phyloP scores from a whole-genome alignment of 1,140 invertebrate species.

The Trichomalopsis sarcophagae region DNA sequence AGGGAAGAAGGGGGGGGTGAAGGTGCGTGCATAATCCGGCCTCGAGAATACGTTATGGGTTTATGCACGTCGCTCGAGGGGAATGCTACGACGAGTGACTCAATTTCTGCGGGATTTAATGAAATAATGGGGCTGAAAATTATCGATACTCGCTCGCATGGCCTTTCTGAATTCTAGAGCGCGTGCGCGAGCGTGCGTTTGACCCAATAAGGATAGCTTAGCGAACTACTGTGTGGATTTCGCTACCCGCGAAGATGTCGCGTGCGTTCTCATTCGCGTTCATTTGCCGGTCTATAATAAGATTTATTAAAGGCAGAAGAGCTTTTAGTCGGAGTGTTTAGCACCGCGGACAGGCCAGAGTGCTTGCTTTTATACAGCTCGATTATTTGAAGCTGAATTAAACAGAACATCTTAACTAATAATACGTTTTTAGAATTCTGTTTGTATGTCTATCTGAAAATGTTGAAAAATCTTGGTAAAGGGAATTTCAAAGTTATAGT shows the following conservation, averaged over 20 bases:
- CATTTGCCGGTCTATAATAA: neutral
- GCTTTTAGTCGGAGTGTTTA: neutral
- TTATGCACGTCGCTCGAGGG: neutral
- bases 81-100: neutral
- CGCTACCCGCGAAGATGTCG: neutral
- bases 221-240: neutral
- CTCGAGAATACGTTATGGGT: neutral
- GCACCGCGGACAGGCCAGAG: neutral
- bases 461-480: too few relatives aligned
- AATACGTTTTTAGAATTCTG: too few relatives aligned
- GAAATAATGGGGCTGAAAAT: conserved; percentile 42
- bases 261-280: neutral
- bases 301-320: neutral
- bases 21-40: conserved; percentile 4
- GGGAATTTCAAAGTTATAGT: too few relatives aligned
- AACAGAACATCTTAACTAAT: too few relatives aligned
- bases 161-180: neutral
- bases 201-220: neutral
- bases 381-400: neutral
- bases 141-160: conserved; percentile 18
- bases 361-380: neutral
- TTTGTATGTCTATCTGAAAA: too few relatives aligned
- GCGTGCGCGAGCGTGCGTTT: neutral
- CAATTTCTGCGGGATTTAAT: conserved; percentile 42
- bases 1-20: neutral